These are phyloP conservation scores for Piprites chloris DNA, from an alignment of 2,113 vertebrate genomes.

Conservation along the genomic window DNA sequence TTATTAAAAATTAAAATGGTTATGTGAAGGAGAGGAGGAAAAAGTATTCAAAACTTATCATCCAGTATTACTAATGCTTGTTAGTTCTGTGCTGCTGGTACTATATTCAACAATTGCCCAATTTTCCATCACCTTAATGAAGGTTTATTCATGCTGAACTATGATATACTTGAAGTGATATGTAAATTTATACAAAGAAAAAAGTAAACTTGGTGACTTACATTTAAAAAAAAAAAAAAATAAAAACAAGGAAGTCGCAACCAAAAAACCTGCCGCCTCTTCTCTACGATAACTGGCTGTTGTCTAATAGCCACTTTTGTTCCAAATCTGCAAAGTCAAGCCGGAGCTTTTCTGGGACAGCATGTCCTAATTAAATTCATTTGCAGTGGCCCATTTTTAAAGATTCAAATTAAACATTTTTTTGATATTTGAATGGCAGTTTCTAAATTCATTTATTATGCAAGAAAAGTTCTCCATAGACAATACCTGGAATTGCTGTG, in stretches of 20 bases:
- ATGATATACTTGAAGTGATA: not conserved
- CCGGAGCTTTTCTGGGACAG: conserved; percentile 39
- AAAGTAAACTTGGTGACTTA: not conserved
- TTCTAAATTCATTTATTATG: not conserved
- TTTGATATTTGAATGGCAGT: not conserved
- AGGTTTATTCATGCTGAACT: not conserved
- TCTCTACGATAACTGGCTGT: not conserved
- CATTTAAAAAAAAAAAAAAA: not conserved
- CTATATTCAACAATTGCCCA: not conserved
- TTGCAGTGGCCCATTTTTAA: not conserved
- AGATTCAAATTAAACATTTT: not conserved
- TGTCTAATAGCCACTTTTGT: not conserved
- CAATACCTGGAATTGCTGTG: not conserved
- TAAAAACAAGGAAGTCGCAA: not conserved
- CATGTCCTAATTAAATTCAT: conserved; percentile 45
- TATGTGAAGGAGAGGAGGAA: not conserved
- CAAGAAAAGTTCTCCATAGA: not conserved
- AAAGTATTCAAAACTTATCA: not conserved
- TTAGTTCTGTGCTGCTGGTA: not conserved
- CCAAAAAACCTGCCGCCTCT: not conserved
- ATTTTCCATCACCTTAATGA: not conserved
- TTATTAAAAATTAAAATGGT: not conserved
- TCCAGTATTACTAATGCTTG: not conserved
- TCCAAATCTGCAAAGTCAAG: conserved; percentile 42
- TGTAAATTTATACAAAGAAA: accelerated